Percentiles rank a stretch among this genome's conserved stretches.
phyloP scores from a whole-genome alignment of 2,113 vertebrate species.

The Circaetus gallicus region DNA sequence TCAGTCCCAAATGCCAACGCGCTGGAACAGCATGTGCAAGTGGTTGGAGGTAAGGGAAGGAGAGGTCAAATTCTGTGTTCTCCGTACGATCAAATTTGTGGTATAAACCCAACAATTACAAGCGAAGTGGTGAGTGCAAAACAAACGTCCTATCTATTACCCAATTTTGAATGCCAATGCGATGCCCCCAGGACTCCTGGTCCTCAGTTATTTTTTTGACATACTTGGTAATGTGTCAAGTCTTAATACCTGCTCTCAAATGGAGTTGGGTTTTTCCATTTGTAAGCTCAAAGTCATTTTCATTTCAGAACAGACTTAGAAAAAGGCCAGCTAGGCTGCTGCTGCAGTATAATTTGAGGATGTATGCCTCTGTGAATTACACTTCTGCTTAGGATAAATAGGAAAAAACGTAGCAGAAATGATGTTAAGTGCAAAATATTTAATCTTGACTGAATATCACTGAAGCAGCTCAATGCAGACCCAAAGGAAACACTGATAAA shows the following conservation, averaged over 20 bases:
- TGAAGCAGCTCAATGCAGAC: background rate
- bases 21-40: background rate
- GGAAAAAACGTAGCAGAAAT: background rate
- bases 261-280: background rate
- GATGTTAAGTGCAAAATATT: conserved; percentile 50
- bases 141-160: conserved; percentile 38
- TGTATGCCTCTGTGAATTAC: background rate
- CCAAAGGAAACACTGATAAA: conserved; percentile 7
- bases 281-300: background rate
- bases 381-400: background rate
- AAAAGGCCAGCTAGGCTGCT: background rate
- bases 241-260: conserved; percentile 25
- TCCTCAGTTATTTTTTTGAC: conserved; percentile 4
- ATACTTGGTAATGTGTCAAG: background rate
- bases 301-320: background rate
- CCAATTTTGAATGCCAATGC: conserved; percentile 10
- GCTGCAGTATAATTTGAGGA: background rate
- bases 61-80: conserved; percentile 32
- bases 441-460: conserved; percentile 35
- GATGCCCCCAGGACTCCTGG: background rate
- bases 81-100: background rate
- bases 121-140: conserved; percentile 22
- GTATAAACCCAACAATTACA: conserved; percentile 49
- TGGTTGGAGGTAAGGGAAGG: conserved; percentile 29
- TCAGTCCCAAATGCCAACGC: background rate